Base-by-base conservation (phyloP, 2,113 vertebrate species). In the Oplegnathus fasciatus region DNA sequence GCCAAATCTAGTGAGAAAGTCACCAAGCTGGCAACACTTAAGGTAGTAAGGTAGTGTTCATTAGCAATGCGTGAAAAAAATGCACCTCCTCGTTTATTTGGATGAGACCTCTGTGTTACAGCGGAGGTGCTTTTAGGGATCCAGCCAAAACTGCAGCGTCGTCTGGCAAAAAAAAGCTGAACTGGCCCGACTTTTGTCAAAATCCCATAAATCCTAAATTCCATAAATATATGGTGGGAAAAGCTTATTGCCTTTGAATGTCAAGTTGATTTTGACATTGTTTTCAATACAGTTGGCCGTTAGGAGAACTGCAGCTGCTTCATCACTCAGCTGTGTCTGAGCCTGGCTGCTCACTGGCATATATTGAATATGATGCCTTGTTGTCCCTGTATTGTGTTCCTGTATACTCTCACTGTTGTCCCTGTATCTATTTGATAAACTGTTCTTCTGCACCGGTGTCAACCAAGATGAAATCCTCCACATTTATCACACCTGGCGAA, bases 401-500 rank as follows among this genome's bases (percentile, higher is more conserved):
- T 57, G 48, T 13, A 52, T 15, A 32, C 46, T 26, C n/a, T 71
- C 68, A 30, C 50, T 30, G 44, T 17, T 34, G 72, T 28, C 44
- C 9, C 40, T 10, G 26, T 22, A 40, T 68, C 48, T 42, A 40
- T 74, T 26, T 71, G 66, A 82, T 80, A 69, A 73, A 69, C 67
- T 77, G 17, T 1, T 55, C 34, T 2, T 7, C 62, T 73, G 42
- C 83, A 13, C 42, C 26, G 22, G 42, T 28, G 69, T 74, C 65
- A 55, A 5, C 61, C 32, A 10, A 64, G 64, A 80, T 77, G 58
- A 83, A 83, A 88, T 78, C 77, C 66, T 78, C 44, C 69, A 75
- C 65, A 71, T 75, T 75, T 72, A 79, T 72, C 68, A 44, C 46
- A 67, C 28, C 78, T 57, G 74, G 40, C 13, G 6, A 76, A 82